Base-by-base conservation (phyloP, 1,140 invertebrate genomes). In the Aphaenogaster ashmeadi region DNA sequence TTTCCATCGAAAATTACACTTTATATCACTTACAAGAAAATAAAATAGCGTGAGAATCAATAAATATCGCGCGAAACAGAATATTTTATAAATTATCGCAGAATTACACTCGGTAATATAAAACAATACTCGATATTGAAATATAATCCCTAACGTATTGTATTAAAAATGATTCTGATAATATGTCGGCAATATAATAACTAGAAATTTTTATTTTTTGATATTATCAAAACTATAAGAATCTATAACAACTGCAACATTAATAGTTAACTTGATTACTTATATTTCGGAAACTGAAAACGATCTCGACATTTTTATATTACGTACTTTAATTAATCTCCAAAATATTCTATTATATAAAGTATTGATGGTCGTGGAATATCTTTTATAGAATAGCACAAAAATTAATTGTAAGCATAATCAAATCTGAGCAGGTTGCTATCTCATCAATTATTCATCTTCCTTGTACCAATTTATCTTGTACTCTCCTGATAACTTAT, bases 401-500 rank as follows among this genome's bases (percentile, higher is more conserved):
- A 60, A 75, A 62, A n/a, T 62, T 44, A 47, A 0, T 47, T 13
- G n/a, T 15, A 21, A 54, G 13, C 8, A 52, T 21, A 38, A 38
- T 36, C 38, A n/a, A 75, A 41, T 60, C 7, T 44, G n/a, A 41
- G 21, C 3, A 36, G 18, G 44, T 58, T 21, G 33, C 58, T 38
- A 7, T 54, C n/a, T 66, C 44, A 64, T 80, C 33, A 54, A 47
- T 62, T 47, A 67, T 27, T 54, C 47, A 18, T 80, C 38, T 27
- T 67, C 0, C 18, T 21, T 0, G 38, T 27, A 36, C 6, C 52
- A 72, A 58, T 83, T 60, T 74, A 60, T 74, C 67, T 74, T 60
- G 38, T 3, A 15, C 36, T 74, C 38, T 33, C 47, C 8, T 27
- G 69, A 60, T 60, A 84, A n/a, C 54, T 84, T 84, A 62, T 84